Evolutionary conservation across 2,888 invertebrate species (phyloP).

Genomic region (Bombyx huttoni): DNA sequence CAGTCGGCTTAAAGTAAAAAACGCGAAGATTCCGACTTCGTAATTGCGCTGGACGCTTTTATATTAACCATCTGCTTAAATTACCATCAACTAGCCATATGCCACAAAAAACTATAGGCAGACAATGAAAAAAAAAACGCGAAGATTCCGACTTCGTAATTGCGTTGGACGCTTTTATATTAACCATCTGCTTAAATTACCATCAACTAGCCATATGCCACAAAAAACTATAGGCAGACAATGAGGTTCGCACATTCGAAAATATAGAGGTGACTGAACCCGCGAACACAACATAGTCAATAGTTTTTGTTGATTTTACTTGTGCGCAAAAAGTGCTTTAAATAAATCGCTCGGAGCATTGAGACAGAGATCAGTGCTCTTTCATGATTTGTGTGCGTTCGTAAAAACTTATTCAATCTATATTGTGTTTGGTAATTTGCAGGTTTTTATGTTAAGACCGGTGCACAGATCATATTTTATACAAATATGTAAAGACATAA

Average conservation of each 20-base stretch:
- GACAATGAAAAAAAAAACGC: constrained; percentile 2
- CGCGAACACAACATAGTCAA: constrained; percentile 39
- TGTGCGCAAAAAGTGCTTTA: constrained; percentile 44
- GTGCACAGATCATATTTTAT: background rate
- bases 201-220: constrained; percentile 51
- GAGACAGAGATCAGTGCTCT: constrained; percentile 11
- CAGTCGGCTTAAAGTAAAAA: constrained; percentile 1
- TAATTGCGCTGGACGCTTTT: constrained; percentile 12
- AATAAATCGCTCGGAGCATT: constrained; percentile 42
- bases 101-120: constrained; percentile 48
- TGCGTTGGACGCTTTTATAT: constrained; percentile 16
- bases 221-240: constrained; percentile 57
- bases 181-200: constrained; percentile 36
- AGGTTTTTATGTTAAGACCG: constrained; percentile 4
- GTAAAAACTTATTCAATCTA: background rate
- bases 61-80: constrained; percentile 34
- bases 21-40: constrained; percentile 3
- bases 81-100: constrained; percentile 49
- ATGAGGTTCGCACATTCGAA: constrained; percentile 64
- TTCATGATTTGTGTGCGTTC: background rate
- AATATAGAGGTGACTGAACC: constrained; percentile 61
- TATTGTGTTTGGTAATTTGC: background rate
- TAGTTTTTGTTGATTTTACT: constrained; percentile 52
- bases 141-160: constrained; percentile 7
- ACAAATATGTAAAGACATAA: too few species aligned